Percentiles rank a stretch among this genome's conserved stretches.
phyloP scores from a whole-genome alignment of 2,888 invertebrate species.

The Nymphalis urticae region DNA sequence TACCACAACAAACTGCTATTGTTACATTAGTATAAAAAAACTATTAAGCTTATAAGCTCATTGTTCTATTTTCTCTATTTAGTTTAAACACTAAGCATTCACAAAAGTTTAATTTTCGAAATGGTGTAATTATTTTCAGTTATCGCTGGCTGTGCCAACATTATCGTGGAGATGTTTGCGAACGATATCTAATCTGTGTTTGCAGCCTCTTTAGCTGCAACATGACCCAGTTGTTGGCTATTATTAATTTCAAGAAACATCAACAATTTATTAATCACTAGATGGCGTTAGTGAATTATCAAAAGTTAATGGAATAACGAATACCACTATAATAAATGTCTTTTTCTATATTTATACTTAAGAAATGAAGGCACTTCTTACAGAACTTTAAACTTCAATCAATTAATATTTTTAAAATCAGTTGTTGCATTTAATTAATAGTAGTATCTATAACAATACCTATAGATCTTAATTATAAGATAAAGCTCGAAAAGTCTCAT shows the following conservation, averaged over 20 bases:
- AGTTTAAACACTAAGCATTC: not conserved
- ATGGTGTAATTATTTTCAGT: constrained; percentile 42
- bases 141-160: constrained; percentile 45
- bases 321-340: not conserved
- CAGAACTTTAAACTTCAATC: no score
- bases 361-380: no score
- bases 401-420: no score
- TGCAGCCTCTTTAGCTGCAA: constrained; percentile 65
- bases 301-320: not conserved
- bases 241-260: constrained; percentile 42
- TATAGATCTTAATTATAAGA: no score
- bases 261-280: constrained; percentile 22
- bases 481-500: no score
- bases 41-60: no score
- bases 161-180: constrained; percentile 56
- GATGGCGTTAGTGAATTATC: not conserved
- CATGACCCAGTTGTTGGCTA: constrained; percentile 63
- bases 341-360: no score
- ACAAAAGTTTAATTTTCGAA: constrained; percentile 35
- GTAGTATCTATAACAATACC: no score
- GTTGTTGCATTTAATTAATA: no score
- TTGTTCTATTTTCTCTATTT: not conserved
- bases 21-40: no score
- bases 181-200: constrained; percentile 71
- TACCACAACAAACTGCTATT: no score